Conservation (phyloP, 2,113 vertebrate species). For the Nerophis ophidion region DNA sequence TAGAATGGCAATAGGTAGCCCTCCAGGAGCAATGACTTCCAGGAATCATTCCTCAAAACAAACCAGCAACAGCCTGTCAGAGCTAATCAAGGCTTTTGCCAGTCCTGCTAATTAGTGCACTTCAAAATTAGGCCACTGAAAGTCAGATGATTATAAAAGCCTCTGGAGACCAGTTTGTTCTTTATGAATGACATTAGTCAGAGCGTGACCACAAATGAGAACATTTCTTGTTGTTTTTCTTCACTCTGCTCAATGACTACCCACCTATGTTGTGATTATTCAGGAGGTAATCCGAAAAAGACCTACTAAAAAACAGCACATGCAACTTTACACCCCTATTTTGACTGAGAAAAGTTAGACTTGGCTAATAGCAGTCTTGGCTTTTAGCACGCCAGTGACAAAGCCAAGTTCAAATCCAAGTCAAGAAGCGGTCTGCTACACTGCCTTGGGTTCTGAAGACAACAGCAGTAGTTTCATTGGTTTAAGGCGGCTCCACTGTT, state of each 20-base stretch:
- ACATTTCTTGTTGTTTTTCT: background rate
- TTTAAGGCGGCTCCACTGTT: too few relatives aligned
- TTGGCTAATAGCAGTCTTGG: slow-evolving; percentile 21
- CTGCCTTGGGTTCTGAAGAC: too few relatives aligned
- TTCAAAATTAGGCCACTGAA: slow-evolving; percentile 22
- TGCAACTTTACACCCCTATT: slow-evolving; percentile 16
- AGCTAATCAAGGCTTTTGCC: slow-evolving; percentile 32
- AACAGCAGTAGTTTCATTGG: too few relatives aligned
- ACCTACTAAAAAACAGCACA: background rate
- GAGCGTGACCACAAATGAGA: slow-evolving; percentile 5
- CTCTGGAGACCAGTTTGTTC: slow-evolving; percentile 4
- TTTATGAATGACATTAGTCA: background rate
- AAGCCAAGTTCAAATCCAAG: slow-evolving; percentile 40
- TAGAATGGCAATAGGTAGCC: background rate
- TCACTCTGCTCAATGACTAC: background rate
- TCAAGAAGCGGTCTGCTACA: slow-evolving; percentile 26
- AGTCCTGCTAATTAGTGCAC: slow-evolving; percentile 32
- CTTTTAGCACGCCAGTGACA: background rate
- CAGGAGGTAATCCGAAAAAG: slow-evolving; percentile 7
- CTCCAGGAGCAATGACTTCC: background rate
- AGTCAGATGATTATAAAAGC: slow-evolving; percentile 21
- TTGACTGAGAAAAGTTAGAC: slow-evolving; percentile 17
- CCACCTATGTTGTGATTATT: slow-evolving; percentile 7
- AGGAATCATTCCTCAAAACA: slow-evolving; percentile 29
- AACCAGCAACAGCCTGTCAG: slow-evolving; percentile 41